Evolutionary conservation across 2,888 invertebrate genomes (phyloP).

Genomic region (Orthonevra nobilis): DNA sequence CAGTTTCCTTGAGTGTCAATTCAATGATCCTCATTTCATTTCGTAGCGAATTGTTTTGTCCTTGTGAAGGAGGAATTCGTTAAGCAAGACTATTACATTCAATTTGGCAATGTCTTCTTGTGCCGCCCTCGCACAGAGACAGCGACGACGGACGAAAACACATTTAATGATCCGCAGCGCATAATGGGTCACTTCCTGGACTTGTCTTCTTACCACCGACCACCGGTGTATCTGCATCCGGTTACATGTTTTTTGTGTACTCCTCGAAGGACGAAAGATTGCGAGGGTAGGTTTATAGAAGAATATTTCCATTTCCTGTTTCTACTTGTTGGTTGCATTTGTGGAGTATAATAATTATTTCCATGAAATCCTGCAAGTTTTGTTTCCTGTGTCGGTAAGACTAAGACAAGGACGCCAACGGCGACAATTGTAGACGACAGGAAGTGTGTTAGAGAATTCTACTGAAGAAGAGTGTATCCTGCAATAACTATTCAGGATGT

Average conservation of each 20-base stretch:
- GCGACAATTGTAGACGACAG: conserved; percentile 33
- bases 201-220: conserved; percentile 55
- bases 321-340: conserved; percentile 43
- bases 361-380: conserved; percentile 50
- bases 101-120: neutral
- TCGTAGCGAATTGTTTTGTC: conserved; percentile 5
- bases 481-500: conserved; percentile 66
- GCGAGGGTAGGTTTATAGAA: conserved; percentile 45
- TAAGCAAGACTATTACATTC: conserved; percentile 5
- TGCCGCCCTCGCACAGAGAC: conserved; percentile 10
- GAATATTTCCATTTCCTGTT: conserved; percentile 65
- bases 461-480: conserved; percentile 41
- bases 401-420: conserved; percentile 4
- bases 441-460: conserved; percentile 43
- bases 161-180: conserved; percentile 63
- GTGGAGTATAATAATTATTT: conserved; percentile 52
- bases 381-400: conserved; percentile 29
- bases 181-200: conserved; percentile 64
- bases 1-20: neutral
- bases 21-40: conserved; percentile 25
- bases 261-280: neutral
- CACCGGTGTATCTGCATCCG: conserved; percentile 63
- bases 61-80: conserved; percentile 3
- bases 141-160: conserved; percentile 47
- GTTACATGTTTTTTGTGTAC: conserved; percentile 56